Percentiles rank a stretch among this genome's conserved stretches.
These are phyloP conservation scores for Caiman crocodilus DNA, from an alignment of 2,797 vertebrate genomes.

Conservation along the genomic window DNA sequence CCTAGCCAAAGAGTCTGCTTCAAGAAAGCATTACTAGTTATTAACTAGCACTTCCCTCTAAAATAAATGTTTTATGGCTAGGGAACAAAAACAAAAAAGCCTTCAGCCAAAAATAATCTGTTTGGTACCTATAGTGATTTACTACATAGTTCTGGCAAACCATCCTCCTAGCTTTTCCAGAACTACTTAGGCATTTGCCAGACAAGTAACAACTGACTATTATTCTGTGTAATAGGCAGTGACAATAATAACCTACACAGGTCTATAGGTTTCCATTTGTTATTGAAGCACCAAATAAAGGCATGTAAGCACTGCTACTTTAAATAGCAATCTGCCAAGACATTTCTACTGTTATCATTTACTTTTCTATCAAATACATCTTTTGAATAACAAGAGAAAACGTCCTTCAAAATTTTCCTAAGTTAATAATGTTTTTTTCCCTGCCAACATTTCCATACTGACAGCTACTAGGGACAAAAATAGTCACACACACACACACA, in stretches of 20 bases:
- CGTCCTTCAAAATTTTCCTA: neutral
- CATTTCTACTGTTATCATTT: slow-evolving; percentile 24
- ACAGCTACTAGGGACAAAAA: too few relatives aligned
- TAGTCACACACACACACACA: too few relatives aligned
- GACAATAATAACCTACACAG: neutral
- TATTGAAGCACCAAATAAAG: neutral
- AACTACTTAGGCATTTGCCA: neutral
- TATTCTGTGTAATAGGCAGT: neutral
- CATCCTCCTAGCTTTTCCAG: neutral
- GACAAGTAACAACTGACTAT: neutral
- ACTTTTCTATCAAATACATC: neutral
- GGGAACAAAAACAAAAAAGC: slow-evolving; percentile 8
- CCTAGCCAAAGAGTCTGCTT: neutral
- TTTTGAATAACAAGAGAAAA: slow-evolving; percentile 5
- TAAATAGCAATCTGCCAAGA: neutral
- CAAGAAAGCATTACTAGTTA: neutral
- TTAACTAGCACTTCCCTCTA: neutral
- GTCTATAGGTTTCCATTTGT: neutral
- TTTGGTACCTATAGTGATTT: neutral
- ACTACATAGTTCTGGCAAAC: neutral
- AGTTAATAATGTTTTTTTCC: neutral
- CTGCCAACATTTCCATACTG: neutral
- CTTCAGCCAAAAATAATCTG: neutral
- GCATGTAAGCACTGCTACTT: neutral
- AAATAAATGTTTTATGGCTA: slow-evolving; percentile 56